phyloP scores from a whole-genome alignment of 2,888 invertebrate species.

The Agriopis marginaria region DNA sequence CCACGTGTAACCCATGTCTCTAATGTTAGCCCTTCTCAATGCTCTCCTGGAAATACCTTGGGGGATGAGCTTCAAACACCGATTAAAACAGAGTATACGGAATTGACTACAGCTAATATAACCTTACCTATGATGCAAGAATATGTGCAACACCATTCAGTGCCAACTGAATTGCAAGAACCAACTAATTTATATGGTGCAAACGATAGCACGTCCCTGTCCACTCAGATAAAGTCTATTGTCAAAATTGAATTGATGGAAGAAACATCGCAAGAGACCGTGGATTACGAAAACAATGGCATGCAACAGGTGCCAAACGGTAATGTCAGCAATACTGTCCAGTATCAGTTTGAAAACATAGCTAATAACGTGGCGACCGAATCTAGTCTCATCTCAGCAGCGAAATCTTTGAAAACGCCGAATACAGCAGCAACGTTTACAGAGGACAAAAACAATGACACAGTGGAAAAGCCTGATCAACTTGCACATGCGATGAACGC shows the following conservation, averaged over 20 bases:
- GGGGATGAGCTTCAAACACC: slow-evolving; percentile 69
- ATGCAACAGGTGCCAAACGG: slow-evolving; percentile 38
- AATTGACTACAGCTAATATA: slow-evolving; percentile 78
- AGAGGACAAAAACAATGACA: slow-evolving; percentile 15
- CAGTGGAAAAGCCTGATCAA: slow-evolving; percentile 72
- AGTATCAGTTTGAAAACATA: slow-evolving; percentile 25
- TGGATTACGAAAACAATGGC: slow-evolving; percentile 49
- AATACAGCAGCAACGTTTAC: slow-evolving; percentile 22
- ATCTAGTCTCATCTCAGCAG: slow-evolving; percentile 18
- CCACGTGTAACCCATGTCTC: slow-evolving; percentile 81
- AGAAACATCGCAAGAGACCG: slow-evolving; percentile 62
- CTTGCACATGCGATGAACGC: slow-evolving; percentile 81
- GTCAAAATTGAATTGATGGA: slow-evolving; percentile 68
- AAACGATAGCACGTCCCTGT: slow-evolving; percentile 62
- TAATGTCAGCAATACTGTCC: slow-evolving; percentile 37
- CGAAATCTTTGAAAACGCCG: slow-evolving; percentile 23
- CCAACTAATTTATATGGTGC: slow-evolving; percentile 49
- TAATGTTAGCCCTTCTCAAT: slow-evolving; percentile 78
- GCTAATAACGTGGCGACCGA: slow-evolving; percentile 17
- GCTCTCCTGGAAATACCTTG: slow-evolving; percentile 72
- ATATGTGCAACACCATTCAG: slow-evolving; percentile 64
- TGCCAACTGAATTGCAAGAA: slow-evolving; percentile 56
- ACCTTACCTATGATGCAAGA: slow-evolving; percentile 70
- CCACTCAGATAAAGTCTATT: slow-evolving; percentile 66
- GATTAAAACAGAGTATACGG: slow-evolving; percentile 79